These are phyloP conservation scores for Lucilia cuprina DNA, from an alignment of 1,140 invertebrate species.

Conservation along the genomic window DNA sequence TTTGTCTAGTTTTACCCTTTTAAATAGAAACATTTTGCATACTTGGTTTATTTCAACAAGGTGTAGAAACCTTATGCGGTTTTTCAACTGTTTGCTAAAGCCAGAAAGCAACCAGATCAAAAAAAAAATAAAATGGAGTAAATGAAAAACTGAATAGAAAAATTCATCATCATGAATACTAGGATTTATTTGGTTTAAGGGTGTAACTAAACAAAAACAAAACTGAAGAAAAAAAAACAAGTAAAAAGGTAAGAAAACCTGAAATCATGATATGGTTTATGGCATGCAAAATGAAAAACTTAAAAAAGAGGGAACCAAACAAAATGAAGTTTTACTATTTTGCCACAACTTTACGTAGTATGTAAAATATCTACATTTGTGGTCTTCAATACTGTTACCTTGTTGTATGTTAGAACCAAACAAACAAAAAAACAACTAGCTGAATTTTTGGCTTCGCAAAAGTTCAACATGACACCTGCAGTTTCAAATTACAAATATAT, in stretches of 20 bases:
- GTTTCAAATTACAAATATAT: background rate
- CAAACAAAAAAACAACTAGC: background rate
- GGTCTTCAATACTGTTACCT: background rate
- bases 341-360: background rate
- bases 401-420: background rate
- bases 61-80: constrained; percentile 14
- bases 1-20: background rate
- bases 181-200: background rate
- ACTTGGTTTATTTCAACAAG: constrained; percentile 13
- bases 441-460: background rate
- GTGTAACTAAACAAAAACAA: background rate
- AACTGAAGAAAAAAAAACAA: background rate
- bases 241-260: background rate
- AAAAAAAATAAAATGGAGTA: background rate
- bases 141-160: background rate
- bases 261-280: constrained; percentile 11
- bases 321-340: background rate
- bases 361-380: background rate
- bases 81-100: background rate
- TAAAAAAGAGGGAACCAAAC: background rate
- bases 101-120: background rate
- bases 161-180: background rate
- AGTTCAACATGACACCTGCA: background rate
- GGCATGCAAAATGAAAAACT: background rate
- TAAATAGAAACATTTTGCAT: constrained; percentile 8